Evolutionary conservation across 1,140 invertebrate genomes (phyloP).

Genomic region (Cotesia chilonis): DNA sequence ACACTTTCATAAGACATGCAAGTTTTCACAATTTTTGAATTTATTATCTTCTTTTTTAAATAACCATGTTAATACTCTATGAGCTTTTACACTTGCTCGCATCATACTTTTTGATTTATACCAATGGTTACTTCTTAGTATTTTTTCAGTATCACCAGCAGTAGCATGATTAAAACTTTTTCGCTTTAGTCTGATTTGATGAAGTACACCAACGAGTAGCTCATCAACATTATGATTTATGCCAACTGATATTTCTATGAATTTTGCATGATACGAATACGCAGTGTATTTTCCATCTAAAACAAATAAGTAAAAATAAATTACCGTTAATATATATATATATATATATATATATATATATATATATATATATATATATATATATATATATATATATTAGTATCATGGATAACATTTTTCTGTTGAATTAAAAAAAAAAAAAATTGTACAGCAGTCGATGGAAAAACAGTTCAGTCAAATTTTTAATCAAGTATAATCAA

Average conservation of each 20-base stretch:
- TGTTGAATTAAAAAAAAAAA: no score
- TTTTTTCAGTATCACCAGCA: conserved; percentile 60
- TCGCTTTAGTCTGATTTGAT: conserved; percentile 82
- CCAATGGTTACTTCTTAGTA: conserved; percentile 68
- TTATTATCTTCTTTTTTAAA: conserved; percentile 89
- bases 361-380: no score
- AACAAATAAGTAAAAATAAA: conserved; percentile 18
- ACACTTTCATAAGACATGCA: conserved; percentile 77
- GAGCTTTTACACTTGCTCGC: conserved; percentile 85
- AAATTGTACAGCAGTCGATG: no score
- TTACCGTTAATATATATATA: not conserved
- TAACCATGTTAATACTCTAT: conserved; percentile 89
- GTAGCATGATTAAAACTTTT: conserved; percentile 66
- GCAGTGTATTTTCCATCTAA: conserved; percentile 84
- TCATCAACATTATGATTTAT: conserved; percentile 93
- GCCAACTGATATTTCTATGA: conserved; percentile 88
- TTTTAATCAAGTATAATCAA: no score
- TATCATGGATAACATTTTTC: no score
- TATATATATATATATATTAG: no score
- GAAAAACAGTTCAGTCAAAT: no score
- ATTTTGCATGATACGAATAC: conserved; percentile 85
- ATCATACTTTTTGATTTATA: conserved; percentile 84
- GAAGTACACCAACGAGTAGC: conserved; percentile 81
- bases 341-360: no score
- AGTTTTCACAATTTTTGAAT: conserved; percentile 90